phyloP scores from a whole-genome alignment of 2,113 vertebrate genomes.

The Falco punctatus region DNA sequence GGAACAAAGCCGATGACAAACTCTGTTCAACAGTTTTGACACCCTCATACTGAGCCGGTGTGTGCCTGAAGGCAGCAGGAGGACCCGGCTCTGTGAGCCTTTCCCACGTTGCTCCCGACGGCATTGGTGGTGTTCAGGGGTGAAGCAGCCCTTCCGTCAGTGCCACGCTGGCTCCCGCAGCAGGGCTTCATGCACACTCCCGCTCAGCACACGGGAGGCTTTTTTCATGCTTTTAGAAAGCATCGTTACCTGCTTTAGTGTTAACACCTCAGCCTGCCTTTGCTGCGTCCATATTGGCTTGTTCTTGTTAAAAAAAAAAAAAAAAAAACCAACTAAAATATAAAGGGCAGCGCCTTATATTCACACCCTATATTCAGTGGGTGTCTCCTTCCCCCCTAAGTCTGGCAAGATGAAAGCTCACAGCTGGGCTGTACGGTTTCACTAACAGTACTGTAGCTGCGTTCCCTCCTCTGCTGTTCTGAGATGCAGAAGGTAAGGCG shows the following conservation, averaged over 20 bases:
- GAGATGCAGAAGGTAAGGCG: not conserved
- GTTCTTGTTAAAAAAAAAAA: not conserved
- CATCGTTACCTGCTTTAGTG: not conserved
- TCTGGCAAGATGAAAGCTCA: not conserved
- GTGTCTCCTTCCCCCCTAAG: not conserved
- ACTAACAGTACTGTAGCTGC: not conserved
- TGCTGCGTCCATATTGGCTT: not conserved
- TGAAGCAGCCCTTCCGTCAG: not conserved
- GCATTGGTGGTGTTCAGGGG: not conserved
- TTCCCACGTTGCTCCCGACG: not conserved
- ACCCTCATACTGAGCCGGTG: not conserved
- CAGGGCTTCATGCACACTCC: not conserved
- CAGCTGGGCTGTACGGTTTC: not conserved
- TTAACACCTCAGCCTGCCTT: not conserved
- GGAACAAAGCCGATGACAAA: not conserved
- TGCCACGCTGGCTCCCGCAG: not conserved
- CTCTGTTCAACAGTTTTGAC: not conserved
- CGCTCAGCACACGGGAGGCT: not conserved
- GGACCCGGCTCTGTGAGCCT: not conserved
- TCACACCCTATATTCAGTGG: no score
- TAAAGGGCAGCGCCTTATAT: not conserved
- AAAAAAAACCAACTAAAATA: not conserved
- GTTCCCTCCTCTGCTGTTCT: not conserved
- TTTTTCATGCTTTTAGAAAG: not conserved
- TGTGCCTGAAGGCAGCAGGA: not conserved